A percentile compares a stretch with the other conserved stretches of the same genome.
phyloP scores from a whole-genome alignment of 2,113 vertebrate genomes.

The Poecilia latipinna region DNA sequence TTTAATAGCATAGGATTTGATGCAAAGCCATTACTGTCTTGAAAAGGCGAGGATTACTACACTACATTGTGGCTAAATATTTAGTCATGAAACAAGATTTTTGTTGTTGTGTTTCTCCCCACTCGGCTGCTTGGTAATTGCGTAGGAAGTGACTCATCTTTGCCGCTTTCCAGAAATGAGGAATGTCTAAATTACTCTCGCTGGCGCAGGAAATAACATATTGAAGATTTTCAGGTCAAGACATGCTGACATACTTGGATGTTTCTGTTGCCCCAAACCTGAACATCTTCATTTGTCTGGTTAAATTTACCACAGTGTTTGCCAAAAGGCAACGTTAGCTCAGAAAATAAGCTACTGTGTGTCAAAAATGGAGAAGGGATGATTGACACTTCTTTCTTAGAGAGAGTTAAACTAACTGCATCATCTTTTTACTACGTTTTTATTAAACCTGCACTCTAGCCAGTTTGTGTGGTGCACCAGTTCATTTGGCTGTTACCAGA shows the following conservation, averaged over 20 bases:
- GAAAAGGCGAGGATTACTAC: background rate
- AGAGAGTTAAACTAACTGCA: background rate
- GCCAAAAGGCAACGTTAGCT: background rate
- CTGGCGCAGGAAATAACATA: conserved; percentile 26
- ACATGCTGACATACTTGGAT: conserved; percentile 40
- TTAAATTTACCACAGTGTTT: conserved; percentile 6
- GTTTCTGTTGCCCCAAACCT: conserved; percentile 15
- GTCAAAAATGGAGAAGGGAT: background rate
- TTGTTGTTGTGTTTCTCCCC: background rate
- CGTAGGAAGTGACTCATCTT: conserved; percentile 31
- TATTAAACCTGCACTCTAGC: too few species aligned
- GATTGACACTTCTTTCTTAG: background rate
- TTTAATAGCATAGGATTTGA: background rate
- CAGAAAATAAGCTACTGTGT: background rate
- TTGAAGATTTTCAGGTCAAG: conserved; percentile 29
- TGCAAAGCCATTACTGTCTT: background rate
- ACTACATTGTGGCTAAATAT: background rate
- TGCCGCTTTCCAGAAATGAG: conserved; percentile 36
- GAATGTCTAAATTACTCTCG: conserved; percentile 34
- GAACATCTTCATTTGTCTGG: conserved; percentile 8
- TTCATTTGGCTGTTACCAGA: too few species aligned
- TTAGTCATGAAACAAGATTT: background rate
- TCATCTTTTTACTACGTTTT: too few species aligned
- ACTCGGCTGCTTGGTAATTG: conserved; percentile 11
- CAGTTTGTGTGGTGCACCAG: too few species aligned